A percentile compares a stretch with the other conserved stretches of the same genome.
These are phyloP conservation scores for Orientallactaga sibirica DNA, from an alignment of 2,797 vertebrate species.

Conservation along the genomic window DNA sequence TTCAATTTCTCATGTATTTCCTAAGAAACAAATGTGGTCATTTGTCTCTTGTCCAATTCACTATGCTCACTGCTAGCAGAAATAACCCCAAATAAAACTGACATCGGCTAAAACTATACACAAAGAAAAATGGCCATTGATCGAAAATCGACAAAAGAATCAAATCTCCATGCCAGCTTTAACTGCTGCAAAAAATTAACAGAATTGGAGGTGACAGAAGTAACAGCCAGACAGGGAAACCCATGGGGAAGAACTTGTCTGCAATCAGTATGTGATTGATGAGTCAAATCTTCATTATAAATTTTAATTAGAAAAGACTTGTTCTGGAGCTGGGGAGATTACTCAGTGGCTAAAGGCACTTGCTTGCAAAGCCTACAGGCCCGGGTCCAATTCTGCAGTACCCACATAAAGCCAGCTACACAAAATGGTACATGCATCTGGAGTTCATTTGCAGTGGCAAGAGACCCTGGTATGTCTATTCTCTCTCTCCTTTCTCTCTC, in stretches of 20 bases:
- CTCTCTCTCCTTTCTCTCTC: too few relatives aligned
- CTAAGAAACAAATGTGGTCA: neutral
- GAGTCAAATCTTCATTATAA: neutral
- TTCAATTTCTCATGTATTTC: constrained; percentile 32
- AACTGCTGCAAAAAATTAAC: neutral
- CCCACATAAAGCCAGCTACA: too few relatives aligned
- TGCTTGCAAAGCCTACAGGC: too few relatives aligned
- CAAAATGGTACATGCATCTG: too few relatives aligned
- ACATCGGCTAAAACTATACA: neutral
- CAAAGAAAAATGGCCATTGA: constrained; percentile 36
- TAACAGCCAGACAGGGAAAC: neutral
- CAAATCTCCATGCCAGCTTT: neutral
- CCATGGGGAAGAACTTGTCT: neutral
- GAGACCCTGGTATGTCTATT: too few relatives aligned
- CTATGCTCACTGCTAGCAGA: neutral
- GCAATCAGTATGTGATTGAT: neutral
- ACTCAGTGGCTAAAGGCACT: too few relatives aligned
- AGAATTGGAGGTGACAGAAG: constrained; percentile 7
- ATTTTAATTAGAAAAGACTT: constrained; percentile 48
- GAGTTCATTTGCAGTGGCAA: too few relatives aligned
- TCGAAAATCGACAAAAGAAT: constrained; percentile 33
- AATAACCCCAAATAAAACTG: constrained; percentile 59
- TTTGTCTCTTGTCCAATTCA: neutral
- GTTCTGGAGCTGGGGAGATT: neutral
- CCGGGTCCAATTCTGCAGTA: too few relatives aligned